These are phyloP conservation scores for Tokudaia muenninki DNA, from an alignment of 2,797 vertebrate species.

Conservation along the genomic window DNA sequence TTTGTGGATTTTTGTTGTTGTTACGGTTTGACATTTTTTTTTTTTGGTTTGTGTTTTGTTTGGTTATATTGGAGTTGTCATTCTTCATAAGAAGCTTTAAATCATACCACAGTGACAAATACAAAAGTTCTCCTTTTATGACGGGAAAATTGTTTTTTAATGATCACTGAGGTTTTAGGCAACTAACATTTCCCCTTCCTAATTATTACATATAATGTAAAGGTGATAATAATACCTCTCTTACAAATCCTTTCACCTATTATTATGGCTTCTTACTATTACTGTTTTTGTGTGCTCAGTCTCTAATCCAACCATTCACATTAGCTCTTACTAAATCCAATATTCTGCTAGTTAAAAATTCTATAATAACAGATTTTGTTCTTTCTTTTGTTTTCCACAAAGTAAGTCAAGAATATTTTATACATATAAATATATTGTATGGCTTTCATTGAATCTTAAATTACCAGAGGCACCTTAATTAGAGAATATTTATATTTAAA, in stretches of 20 bases:
- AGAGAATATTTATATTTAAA: not conserved
- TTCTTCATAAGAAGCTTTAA: constrained; percentile 6
- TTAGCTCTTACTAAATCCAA: not conserved
- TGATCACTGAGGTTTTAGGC: not conserved
- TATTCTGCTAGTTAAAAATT: not conserved
- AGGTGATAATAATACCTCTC: not conserved
- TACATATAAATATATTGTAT: not conserved
- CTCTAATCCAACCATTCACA: not conserved
- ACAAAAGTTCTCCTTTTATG: not conserved
- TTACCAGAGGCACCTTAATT: not conserved
- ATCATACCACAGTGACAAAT: not conserved
- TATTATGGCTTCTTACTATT: not conserved
- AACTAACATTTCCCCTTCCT: not conserved
- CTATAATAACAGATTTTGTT: not conserved
- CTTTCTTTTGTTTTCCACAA: not conserved
- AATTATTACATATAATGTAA: not conserved
- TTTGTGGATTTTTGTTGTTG: not conserved
- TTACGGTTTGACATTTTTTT: not conserved
- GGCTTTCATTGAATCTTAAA: not conserved
- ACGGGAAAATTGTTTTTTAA: not conserved
- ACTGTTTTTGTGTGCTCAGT: not conserved
- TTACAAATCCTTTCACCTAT: not conserved
- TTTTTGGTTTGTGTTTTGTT: not conserved
- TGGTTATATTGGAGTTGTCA: not conserved
- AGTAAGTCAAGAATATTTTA: not conserved